phyloP scores from a whole-genome alignment of 2,888 invertebrate species.

The Autographa gamma region DNA sequence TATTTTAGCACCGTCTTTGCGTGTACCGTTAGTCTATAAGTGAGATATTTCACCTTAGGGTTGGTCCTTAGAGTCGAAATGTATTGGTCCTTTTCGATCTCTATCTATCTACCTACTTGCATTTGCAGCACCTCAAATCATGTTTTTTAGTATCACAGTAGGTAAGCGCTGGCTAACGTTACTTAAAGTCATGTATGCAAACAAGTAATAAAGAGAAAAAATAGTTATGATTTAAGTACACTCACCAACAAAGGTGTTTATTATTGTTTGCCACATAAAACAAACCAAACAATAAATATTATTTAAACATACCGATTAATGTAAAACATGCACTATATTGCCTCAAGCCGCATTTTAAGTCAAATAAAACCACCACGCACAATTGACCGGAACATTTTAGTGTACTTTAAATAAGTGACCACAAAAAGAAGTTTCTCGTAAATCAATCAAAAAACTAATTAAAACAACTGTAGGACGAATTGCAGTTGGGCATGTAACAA shows the following conservation, averaged over 20 bases:
- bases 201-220: too few species aligned
- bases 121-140: too few species aligned
- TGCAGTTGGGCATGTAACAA: constrained; percentile 63
- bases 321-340: constrained; percentile 35
- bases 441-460: constrained; percentile 74
- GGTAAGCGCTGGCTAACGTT: too few species aligned
- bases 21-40: constrained; percentile 35
- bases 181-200: too few species aligned
- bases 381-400: constrained; percentile 56
- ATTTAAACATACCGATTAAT: constrained; percentile 33
- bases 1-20: constrained; percentile 46
- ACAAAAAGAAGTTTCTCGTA: constrained; percentile 58
- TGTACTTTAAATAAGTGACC: constrained; percentile 57
- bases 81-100: background rate
- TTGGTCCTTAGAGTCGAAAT: constrained; percentile 15
- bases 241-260: background rate
- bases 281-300: constrained; percentile 9
- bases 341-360: constrained; percentile 14
- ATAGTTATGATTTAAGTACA: background rate
- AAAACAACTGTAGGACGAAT: constrained; percentile 56
- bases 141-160: too few species aligned
- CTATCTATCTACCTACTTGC: too few species aligned
- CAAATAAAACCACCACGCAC: constrained; percentile 35
- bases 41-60: constrained; percentile 37
- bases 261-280: background rate